phyloP scores from a whole-genome alignment of 2,113 vertebrate genomes.

The Chloebia gouldiae region DNA sequence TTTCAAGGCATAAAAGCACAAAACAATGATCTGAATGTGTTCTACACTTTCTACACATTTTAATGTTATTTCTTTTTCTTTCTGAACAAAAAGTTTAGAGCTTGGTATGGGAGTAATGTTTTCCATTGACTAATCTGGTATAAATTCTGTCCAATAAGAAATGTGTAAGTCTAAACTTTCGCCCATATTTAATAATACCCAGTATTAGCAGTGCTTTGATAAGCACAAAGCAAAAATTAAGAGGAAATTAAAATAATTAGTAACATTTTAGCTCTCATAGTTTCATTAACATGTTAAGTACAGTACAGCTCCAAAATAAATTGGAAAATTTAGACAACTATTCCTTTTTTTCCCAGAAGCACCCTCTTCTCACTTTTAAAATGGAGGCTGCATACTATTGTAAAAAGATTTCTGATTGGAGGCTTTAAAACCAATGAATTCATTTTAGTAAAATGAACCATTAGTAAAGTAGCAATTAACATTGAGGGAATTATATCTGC shows the following conservation, averaged over 20 bases:
- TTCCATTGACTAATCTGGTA: background rate
- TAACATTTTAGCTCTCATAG: background rate
- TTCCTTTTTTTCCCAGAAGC: background rate
- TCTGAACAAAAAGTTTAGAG: background rate
- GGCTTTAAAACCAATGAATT: background rate
- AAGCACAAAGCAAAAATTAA: background rate
- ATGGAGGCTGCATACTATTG: background rate
- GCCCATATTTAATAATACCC: background rate
- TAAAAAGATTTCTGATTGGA: background rate
- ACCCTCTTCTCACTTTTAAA: background rate
- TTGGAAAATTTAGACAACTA: background rate
- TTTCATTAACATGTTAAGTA: background rate
- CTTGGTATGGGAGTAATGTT: background rate
- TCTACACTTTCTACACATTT: background rate
- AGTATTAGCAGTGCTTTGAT: background rate
- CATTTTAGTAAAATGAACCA: background rate
- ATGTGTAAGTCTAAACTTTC: background rate
- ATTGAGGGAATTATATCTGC: background rate
- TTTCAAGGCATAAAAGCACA: background rate
- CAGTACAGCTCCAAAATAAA: background rate
- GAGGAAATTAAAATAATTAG: background rate
- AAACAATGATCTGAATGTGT: background rate
- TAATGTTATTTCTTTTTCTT: background rate
- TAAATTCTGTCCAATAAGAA: background rate
- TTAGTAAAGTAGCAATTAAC: conserved; percentile 12